Percentiles rank a stretch among this genome's conserved stretches.
phyloP scores from a whole-genome alignment of 2,797 vertebrate species.

The Phylloscopus collybita region DNA sequence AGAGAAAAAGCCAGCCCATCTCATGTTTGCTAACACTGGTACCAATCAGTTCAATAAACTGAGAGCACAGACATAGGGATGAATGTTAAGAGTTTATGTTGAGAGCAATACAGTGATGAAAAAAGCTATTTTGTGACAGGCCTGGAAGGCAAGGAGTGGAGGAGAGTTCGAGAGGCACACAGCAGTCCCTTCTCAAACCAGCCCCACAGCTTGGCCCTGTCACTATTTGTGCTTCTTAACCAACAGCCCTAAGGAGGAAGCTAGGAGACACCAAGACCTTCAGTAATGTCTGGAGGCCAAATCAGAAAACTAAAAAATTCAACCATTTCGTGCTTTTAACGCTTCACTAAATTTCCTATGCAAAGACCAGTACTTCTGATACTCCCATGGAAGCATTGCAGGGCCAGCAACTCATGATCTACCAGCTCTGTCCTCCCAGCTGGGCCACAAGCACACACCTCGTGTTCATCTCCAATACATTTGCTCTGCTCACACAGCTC shows the following conservation, averaged over 20 bases:
- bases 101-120: background rate
- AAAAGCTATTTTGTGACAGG: background rate
- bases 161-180: background rate
- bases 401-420: background rate
- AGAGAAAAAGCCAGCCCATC: background rate
- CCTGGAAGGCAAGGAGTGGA: background rate
- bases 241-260: background rate
- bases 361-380: background rate
- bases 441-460: background rate
- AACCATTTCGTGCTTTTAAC: background rate
- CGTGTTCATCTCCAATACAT: rapidly evolving
- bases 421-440: background rate
- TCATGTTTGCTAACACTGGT: background rate
- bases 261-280: background rate
- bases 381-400: rapidly evolving
- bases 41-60: background rate
- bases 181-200: background rate
- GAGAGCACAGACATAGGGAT: background rate
- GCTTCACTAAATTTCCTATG: background rate
- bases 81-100: background rate
- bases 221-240: background rate
- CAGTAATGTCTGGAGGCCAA: background rate
- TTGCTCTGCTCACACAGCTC: background rate
- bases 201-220: background rate
- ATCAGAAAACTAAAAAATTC: background rate